Evolutionary conservation across 2,888 invertebrate species (phyloP).

Genomic region (Morpho deidamia): DNA sequence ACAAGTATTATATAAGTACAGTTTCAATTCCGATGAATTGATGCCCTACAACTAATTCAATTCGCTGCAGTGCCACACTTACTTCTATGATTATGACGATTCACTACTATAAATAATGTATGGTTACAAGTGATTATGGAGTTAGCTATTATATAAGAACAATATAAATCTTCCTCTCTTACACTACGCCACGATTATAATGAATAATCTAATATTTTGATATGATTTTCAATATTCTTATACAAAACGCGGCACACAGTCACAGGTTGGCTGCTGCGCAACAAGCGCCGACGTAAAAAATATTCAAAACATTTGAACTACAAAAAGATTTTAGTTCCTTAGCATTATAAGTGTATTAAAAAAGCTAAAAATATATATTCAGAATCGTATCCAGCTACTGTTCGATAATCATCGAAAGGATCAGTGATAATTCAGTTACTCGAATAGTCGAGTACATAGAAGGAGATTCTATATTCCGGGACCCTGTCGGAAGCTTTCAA

Average conservation of each 20-base stretch:
- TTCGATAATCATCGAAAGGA: no score
- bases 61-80: conserved; percentile 45
- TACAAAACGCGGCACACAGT: neutral
- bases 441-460: no score
- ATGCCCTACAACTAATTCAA: conserved; percentile 32
- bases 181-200: neutral
- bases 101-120: neutral
- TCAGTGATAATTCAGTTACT: no score
- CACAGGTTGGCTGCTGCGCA: no score
- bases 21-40: conserved; percentile 16
- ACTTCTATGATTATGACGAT: conserved; percentile 5
- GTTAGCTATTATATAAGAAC: no score
- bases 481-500: conserved; percentile 7
- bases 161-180: neutral
- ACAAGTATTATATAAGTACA: neutral
- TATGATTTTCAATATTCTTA: conserved; percentile 7
- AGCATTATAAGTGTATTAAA: no score
- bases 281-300: no score
- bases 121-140: neutral
- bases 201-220: neutral
- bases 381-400: no score
- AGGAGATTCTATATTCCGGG: neutral
- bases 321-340: no score
- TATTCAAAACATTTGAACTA: no score
- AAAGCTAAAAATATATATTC: no score